These are phyloP conservation scores for Philypnodon macrostomus DNA, from an alignment of 2,797 vertebrate genomes.

Conservation along the genomic window DNA sequence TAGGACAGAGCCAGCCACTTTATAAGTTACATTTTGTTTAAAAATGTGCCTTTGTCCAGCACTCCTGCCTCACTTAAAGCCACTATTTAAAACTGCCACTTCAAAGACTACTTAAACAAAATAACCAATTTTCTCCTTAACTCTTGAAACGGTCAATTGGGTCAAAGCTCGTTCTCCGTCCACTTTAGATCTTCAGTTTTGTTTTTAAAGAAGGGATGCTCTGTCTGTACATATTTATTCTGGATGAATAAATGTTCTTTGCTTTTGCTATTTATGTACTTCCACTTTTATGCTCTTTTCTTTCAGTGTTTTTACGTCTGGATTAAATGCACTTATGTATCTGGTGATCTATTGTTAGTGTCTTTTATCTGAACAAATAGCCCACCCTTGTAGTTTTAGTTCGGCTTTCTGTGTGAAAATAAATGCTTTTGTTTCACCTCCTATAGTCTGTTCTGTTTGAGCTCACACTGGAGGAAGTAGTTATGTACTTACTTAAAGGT, in stretches of 20 bases:
- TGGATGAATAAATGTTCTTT: conserved; percentile 36
- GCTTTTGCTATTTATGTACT: conserved; percentile 65
- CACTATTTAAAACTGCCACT: too few species aligned
- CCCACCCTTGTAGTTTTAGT: conserved; percentile 12
- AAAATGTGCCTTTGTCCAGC: too few species aligned
- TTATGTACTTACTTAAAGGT: too few species aligned
- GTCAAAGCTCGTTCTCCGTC: not conserved
- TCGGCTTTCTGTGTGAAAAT: conserved; percentile 51
- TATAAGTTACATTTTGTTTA: too few species aligned
- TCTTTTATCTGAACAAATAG: conserved; percentile 6
- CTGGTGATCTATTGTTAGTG: conserved; percentile 5
- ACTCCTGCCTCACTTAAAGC: too few species aligned
- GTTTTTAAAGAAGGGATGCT: conserved; percentile 30
- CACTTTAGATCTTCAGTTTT: conserved; percentile 20
- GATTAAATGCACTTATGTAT: conserved; percentile 66
- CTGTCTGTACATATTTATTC: conserved; percentile 66
- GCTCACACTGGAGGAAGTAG: too few species aligned
- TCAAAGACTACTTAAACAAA: too few species aligned
- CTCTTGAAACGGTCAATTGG: not conserved
- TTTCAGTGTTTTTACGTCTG: conserved; percentile 33
- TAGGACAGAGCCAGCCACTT: too few species aligned
- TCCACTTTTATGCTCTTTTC: conserved; percentile 20
- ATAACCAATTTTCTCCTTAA: not conserved
- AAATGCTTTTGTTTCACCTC: conserved; percentile 42
- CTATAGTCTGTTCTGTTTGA: too few species aligned